Conservation (phyloP, 2,888 invertebrate genomes). For the Molanna angustata region DNA sequence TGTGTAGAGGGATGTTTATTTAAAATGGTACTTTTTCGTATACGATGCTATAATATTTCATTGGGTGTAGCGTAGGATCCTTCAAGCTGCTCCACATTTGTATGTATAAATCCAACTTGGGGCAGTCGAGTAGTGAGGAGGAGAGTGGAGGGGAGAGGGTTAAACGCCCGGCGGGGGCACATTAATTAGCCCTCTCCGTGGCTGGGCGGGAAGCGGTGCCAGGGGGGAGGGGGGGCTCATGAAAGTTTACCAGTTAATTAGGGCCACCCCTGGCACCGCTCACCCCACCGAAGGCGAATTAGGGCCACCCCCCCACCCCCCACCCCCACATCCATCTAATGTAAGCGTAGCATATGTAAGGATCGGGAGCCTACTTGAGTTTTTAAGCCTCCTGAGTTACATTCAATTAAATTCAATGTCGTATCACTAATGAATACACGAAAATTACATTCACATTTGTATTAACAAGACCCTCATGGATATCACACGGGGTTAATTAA, state of each 20-base stretch:
- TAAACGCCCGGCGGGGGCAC: conserved; percentile 43
- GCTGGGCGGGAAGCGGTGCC: conserved; percentile 39
- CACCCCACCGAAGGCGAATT: too few species aligned
- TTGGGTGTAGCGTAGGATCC: too few species aligned
- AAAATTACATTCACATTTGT: conserved; percentile 22
- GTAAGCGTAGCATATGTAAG: conserved; percentile 31
- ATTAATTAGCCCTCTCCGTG: conserved; percentile 50
- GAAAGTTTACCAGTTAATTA: conserved; percentile 59
- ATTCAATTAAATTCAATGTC: conserved; percentile 30
- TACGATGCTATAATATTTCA: too few species aligned
- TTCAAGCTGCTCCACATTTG: too few species aligned
- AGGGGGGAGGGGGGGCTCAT: conserved; percentile 43
- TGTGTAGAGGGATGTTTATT: too few species aligned
- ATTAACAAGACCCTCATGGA: conserved; percentile 19
- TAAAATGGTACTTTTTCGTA: too few species aligned
- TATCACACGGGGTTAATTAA: conserved; percentile 18
- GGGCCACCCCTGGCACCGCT: conserved; percentile 41
- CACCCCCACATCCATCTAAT: conserved; percentile 31
- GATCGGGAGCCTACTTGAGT: conserved; percentile 28
- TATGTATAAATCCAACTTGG: conserved; percentile 11
- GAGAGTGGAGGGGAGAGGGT: too few species aligned
- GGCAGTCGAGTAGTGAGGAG: conserved; percentile 19
- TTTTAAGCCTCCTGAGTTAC: conserved; percentile 30
- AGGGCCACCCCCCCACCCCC: conserved; percentile 30
- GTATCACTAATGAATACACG: conserved; percentile 25